Percentiles rank a stretch among this genome's conserved stretches.
Evolutionary conservation across 2,888 invertebrate species (phyloP).

Genomic region (Sturmia bella): DNA sequence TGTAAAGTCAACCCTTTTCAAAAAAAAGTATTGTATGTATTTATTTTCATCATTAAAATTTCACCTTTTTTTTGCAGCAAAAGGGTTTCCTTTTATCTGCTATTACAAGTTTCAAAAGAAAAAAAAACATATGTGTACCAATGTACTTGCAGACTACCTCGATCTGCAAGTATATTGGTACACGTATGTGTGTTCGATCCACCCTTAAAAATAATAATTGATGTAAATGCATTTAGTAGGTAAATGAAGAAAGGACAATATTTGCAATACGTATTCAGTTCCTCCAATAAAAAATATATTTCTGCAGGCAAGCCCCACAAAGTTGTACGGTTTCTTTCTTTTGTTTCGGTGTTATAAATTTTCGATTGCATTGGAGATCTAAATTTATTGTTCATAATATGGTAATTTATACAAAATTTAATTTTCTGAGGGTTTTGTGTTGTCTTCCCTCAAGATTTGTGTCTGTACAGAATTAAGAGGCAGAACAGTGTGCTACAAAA

Average conservation of each 20-base stretch:
- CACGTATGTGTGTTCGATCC: neutral
- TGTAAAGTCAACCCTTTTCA: constrained; percentile 2
- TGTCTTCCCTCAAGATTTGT: neutral
- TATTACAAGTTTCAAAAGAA: neutral
- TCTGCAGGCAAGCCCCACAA: constrained; percentile 36
- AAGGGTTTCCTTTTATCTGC: constrained; percentile 13
- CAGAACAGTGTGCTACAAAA: constrained; percentile 5
- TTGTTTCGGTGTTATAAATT: constrained; percentile 40
- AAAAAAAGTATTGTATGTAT: neutral
- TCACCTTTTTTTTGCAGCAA: constrained; percentile 2
- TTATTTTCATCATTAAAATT: constrained; percentile 24
- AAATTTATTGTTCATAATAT: constrained; percentile 52
- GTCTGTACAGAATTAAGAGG: neutral
- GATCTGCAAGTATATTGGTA: too few species aligned
- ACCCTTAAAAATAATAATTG: constrained; percentile 20
- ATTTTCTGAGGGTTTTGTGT: constrained; percentile 7
- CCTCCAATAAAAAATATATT: neutral
- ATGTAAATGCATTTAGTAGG: too few species aligned
- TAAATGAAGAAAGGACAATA: too few species aligned
- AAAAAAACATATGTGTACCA: too few species aligned
- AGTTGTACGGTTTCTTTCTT: neutral
- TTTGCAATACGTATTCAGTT: too few species aligned
- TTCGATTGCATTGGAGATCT: neutral
- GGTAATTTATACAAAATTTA: constrained; percentile 54
- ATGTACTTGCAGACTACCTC: too few species aligned